These are phyloP conservation scores for Oncorhynchus clarkii DNA, from an alignment of 2,113 vertebrate genomes.

Conservation along the genomic window DNA sequence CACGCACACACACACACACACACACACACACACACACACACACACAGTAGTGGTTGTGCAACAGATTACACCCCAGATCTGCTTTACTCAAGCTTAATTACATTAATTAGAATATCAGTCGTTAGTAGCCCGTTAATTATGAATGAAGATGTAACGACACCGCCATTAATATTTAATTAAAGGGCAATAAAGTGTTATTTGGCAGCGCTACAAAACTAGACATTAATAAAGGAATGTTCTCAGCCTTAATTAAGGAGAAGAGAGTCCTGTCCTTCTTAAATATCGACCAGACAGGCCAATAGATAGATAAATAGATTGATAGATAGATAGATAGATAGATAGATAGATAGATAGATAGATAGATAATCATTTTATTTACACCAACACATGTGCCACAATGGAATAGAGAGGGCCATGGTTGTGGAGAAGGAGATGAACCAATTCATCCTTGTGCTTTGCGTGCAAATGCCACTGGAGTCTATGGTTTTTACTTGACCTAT, in stretches of 20 bases:
- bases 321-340: too few species aligned
- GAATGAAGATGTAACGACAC: constrained; percentile 79
- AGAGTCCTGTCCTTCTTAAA: constrained; percentile 55
- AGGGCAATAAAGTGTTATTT: constrained; percentile 83
- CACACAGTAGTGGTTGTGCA: constrained; percentile 21
- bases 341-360: too few species aligned
- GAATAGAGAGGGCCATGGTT: background rate
- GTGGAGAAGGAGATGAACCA: background rate
- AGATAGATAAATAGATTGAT: background rate
- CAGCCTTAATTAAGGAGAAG: constrained; percentile 61
- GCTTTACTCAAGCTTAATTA: constrained; percentile 75
- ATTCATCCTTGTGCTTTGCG: background rate
- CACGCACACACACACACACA: constrained; percentile 10
- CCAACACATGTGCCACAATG: too few species aligned
- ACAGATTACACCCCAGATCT: constrained; percentile 54
- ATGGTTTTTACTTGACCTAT: too few species aligned
- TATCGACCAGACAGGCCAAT: constrained; percentile 30
- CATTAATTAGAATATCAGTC: constrained; percentile 80
- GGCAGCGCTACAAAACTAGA: constrained; percentile 79
- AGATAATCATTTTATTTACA: too few species aligned
- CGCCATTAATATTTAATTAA: constrained; percentile 82
- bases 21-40: constrained; percentile 36
- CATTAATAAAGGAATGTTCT: constrained; percentile 76
- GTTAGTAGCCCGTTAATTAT: constrained; percentile 78
- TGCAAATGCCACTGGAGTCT: too few species aligned